These are phyloP conservation scores for Cyclophora punctaria DNA, from an alignment of 2,888 invertebrate genomes.

Conservation along the genomic window DNA sequence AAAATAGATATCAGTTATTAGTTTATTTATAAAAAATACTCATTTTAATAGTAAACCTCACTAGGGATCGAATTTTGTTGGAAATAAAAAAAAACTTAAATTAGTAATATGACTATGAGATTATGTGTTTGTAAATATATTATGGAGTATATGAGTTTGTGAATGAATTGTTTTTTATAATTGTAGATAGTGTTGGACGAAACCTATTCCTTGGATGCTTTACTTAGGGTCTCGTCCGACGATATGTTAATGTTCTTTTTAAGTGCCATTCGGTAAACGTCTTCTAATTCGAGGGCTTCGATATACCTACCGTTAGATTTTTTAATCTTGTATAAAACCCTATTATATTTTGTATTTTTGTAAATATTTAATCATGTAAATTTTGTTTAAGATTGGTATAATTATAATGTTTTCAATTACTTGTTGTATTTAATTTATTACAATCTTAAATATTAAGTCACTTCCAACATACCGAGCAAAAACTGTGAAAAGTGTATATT, in stretches of 20 bases:
- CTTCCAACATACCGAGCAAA: too few relatives aligned
- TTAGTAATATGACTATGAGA: background rate
- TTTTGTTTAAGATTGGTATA: background rate
- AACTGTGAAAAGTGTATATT: too few relatives aligned
- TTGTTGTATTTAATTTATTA: background rate
- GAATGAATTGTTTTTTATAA: background rate
- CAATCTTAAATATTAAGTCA: too few relatives aligned
- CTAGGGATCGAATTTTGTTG: slow-evolving; percentile 10
- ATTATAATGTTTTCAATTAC: slow-evolving; percentile 2
- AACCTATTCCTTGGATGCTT: slow-evolving; percentile 23
- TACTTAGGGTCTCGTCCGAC: slow-evolving; percentile 29
- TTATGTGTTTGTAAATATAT: background rate
- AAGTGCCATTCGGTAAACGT: slow-evolving; percentile 46
- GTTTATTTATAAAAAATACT: too few relatives aligned
- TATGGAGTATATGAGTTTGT: background rate
- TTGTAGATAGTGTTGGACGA: slow-evolving; percentile 19
- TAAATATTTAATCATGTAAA: slow-evolving; percentile 13
- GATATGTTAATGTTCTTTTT: slow-evolving; percentile 23
- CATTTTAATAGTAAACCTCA: slow-evolving; percentile 2
- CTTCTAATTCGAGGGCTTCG: slow-evolving; percentile 20
- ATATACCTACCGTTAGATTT: slow-evolving; percentile 15
- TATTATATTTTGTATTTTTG: slow-evolving; percentile 27
- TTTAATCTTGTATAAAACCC: slow-evolving; percentile 38
- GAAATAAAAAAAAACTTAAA: background rate
- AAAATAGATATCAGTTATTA: slow-evolving; percentile 4